Percentiles rank a stretch among this genome's conserved stretches.
These are phyloP conservation scores for Mus musculus DNA, from an alignment of 2,113 vertebrate species.

Conservation along the genomic window GRCm39 chr9:110397001-110397500, in stretches of 20 bases:
- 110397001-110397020: slow-evolving; percentile 53
- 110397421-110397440: slow-evolving; percentile 25
- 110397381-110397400: slow-evolving; percentile 13
- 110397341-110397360: background rate
- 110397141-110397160: background rate
- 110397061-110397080: background rate
- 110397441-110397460: slow-evolving; percentile 30
- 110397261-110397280: background rate
- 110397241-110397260: background rate
- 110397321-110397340: background rate
- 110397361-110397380: background rate
- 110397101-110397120: background rate
- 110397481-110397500: background rate
- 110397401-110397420: background rate
- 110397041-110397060: background rate
- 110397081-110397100: background rate
- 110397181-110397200: background rate
- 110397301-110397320: slow-evolving; percentile 21
- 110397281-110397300: background rate
- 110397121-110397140: background rate
- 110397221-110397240: background rate
- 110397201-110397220: background rate
- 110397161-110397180: background rate
- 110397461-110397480: slow-evolving; percentile 15
- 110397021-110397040: slow-evolving; percentile 25